Base-by-base conservation (phyloP, 1,140 invertebrate genomes). In the Aleiodes sp. region DNA sequence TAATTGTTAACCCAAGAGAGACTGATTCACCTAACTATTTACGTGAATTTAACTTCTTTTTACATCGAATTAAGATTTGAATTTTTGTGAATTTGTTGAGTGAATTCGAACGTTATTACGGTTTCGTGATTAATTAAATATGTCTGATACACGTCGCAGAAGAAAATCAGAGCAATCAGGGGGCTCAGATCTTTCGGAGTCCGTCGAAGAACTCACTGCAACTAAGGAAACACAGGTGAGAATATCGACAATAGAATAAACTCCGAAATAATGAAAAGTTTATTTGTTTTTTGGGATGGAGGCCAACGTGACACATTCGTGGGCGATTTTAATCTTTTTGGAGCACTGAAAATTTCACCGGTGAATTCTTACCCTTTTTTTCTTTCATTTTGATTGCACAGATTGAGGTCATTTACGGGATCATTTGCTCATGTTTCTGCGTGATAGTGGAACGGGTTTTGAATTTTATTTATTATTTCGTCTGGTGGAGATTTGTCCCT, bases 81-180 rank as follows among this genome's bases (percentile, higher is more conserved):
- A 46, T 46, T 46, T 46, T 19, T n/a, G 2, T 8, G 8, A 21
- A 52, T 21, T 24, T 9, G 10, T 52, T 52, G 21, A 2, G 3
- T 1, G 26, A 21, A 2, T 24, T 26, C 12, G 19, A 43, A 16
- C 1, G 9, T 52, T 24, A 24, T 52, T 52, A 21, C n/a, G n/a
- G n/a, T n/a, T n/a, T n/a, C n/a, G n/a, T n/a, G 46, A 21, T 2
- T 4, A 14, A 14, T 59, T 31, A 60, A 82, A 76, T 29, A 86
- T 86, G 84, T 85, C 84, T 56, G 84, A 84, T 73, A 75, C 76
- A 37, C 77, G 84, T 67, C 82, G 83, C 72, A 83, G 84, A 72
- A 79, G 84, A 56, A 84, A 82, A 63, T 81, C 80, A 21, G 74
- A 80, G 60, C 78, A 83, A 39, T 86, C 84, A 12, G 79, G 79